These are phyloP conservation scores for Scleropages formosus DNA, from an alignment of 2,797 vertebrate species.

Conservation along the genomic window DNA sequence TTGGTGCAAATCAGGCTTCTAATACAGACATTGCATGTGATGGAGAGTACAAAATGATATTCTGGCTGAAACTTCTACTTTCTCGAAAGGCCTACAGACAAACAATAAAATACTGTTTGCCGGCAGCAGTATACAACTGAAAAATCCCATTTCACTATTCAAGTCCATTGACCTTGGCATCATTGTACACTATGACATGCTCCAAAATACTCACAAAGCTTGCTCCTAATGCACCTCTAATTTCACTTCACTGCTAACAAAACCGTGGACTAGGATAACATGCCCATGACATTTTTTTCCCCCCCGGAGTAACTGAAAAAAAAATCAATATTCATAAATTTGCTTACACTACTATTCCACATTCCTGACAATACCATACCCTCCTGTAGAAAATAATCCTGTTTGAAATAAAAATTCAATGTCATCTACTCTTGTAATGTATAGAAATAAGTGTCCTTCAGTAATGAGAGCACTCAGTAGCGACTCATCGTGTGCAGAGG, in stretches of 20 bases:
- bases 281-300: no score
- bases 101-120: background rate
- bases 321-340: background rate
- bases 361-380: background rate
- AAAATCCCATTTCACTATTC: slow-evolving; percentile 17
- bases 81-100: slow-evolving; percentile 1
- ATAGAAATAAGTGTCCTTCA: no score
- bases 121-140: background rate
- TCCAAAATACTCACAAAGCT: background rate
- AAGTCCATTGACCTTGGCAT: slow-evolving; percentile 25
- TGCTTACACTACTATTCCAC: no score
- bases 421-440: no score
- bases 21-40: no score
- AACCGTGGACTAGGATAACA: no score
- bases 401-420: background rate
- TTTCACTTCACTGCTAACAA: no score
- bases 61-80: background rate
- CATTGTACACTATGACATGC: background rate
- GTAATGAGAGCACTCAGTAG: background rate
- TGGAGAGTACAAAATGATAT: no score
- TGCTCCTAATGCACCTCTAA: slow-evolving; percentile 1
- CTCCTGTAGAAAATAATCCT: background rate
- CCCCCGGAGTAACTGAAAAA: background rate
- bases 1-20: no score
- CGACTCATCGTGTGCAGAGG: background rate